Evolutionary conservation across 2,113 vertebrate genomes (phyloP), one percentile per base, ranked within the genome.

Genomic region (Eubucco bourcierii): DNA sequence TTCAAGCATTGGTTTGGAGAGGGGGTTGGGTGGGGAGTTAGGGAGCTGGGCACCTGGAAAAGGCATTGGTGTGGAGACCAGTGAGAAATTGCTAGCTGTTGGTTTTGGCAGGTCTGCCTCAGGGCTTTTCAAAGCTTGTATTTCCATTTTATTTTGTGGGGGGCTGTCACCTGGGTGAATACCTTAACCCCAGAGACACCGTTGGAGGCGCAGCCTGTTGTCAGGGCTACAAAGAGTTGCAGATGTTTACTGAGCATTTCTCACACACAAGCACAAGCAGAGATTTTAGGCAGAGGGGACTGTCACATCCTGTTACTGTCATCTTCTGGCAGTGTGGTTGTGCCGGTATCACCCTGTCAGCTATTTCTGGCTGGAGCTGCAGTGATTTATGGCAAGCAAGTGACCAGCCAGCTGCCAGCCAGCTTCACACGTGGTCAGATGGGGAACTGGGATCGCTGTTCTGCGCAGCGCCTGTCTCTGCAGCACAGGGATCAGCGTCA

Each of bases 1-100:
- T 9, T 67, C 5, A 8, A 64, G 47, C 10, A 5, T 24, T 12
- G 37, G 37, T 39, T 39, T 39, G 37, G 37, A 39, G 37, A 39
- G 37, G 37, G 46, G 10, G 8, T 28, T 8, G 53, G 25, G 46
- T 52, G 67, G 55, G 50, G 20, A 46, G 21, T 72, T 7, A 50
- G 61, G 56, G 79, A 74, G 47, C 28, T 58, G 87, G 85, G 87
- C 59, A 90, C 70, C 91, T 96, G 94, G 84, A 93, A 96, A 94
- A 91, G n/a, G 73, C 84, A 92, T 91, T 55, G 65, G 37, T 1
- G 17, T 1, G 3, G 87, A 61, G 89, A 88, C 10, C 16, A 44
- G 84, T 47, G 77, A 90, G 89, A 82, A 93, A 46, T 27, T 37
- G 87, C 9, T 71, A 95, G 93, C 87, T 95, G 94, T 58, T 25